Evolutionary conservation across 2,888 invertebrate species (phyloP).

Genomic region (Trissonchulus latispiculum): DNA sequence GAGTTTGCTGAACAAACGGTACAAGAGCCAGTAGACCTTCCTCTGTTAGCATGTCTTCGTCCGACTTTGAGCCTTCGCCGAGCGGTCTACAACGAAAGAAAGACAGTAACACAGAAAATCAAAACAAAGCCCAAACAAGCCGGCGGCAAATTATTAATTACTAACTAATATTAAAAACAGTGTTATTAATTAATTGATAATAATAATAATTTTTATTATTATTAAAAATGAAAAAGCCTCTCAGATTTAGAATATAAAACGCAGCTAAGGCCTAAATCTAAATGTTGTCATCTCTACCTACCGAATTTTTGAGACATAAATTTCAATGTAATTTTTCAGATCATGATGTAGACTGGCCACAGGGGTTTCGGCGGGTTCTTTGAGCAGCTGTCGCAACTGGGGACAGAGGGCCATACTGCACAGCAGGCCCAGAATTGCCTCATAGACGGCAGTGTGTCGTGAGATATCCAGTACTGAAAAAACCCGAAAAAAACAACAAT

Average conservation of each 20-base stretch:
- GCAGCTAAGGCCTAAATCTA: background rate
- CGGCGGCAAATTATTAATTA: too few relatives aligned
- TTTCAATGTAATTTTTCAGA: slow-evolving; percentile 83
- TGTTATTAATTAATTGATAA: too few relatives aligned
- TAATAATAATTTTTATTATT: too few relatives aligned
- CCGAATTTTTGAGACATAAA: slow-evolving; percentile 74
- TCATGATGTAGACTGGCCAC: slow-evolving; percentile 67
- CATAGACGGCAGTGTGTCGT: slow-evolving; percentile 84
- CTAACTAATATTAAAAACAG: too few relatives aligned
- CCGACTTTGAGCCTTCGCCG: background rate
- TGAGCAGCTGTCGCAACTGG: slow-evolving; percentile 56
- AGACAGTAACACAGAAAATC: background rate
- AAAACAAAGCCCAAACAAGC: slow-evolving; percentile 1
- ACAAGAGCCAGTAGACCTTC: slow-evolving; percentile 24
- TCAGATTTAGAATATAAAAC: background rate
- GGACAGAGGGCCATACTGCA: slow-evolving; percentile 61
- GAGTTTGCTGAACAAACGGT: slow-evolving; percentile 9
- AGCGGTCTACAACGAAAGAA: too few relatives aligned
- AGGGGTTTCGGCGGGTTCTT: slow-evolving; percentile 49
- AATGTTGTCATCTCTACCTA: too few relatives aligned
- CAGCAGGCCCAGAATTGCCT: slow-evolving; percentile 67
- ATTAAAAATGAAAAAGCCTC: too few relatives aligned
- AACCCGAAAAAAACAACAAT: slow-evolving; percentile 3
- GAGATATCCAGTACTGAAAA: slow-evolving; percentile 77
- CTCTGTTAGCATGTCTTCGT: slow-evolving; percentile 19